phyloP scores from a whole-genome alignment of 1,140 invertebrate species.

The Zaprionus taronus region DNA sequence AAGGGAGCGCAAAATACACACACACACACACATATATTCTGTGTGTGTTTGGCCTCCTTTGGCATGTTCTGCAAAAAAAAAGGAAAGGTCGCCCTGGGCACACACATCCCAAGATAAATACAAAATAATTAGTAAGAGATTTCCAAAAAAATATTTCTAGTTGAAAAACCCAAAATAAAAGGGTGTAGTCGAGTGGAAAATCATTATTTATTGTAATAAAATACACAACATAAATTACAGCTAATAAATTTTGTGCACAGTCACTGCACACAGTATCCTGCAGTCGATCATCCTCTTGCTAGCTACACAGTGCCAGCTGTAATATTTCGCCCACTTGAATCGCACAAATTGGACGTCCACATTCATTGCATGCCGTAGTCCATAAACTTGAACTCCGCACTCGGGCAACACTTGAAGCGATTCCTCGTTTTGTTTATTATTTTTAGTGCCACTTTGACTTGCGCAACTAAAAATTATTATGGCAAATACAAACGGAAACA shows the following conservation, averaged over 20 bases:
- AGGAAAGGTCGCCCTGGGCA: background rate
- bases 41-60: background rate
- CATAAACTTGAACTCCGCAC: slow-evolving; percentile 26
- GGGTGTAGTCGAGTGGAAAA: background rate
- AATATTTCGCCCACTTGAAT: slow-evolving; percentile 23
- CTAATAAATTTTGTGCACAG: background rate
- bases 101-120: background rate
- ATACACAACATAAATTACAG: background rate
- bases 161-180: background rate
- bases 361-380: slow-evolving; percentile 22
- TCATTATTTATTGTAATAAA: background rate
- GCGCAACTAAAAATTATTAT: slow-evolving; percentile 58
- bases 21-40: slow-evolving; percentile 40
- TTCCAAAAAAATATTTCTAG: background rate
- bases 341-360: slow-evolving; percentile 45
- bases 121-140: background rate
- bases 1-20: background rate
- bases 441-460: slow-evolving; percentile 54
- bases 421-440: slow-evolving; percentile 45
- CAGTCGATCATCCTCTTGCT: background rate
- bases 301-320: background rate
- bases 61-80: background rate
- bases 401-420: slow-evolving; percentile 20
- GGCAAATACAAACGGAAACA: slow-evolving; percentile 40
- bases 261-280: background rate